Evolutionary conservation across 2,113 vertebrate genomes (phyloP).

Genomic region (Solea solea): DNA sequence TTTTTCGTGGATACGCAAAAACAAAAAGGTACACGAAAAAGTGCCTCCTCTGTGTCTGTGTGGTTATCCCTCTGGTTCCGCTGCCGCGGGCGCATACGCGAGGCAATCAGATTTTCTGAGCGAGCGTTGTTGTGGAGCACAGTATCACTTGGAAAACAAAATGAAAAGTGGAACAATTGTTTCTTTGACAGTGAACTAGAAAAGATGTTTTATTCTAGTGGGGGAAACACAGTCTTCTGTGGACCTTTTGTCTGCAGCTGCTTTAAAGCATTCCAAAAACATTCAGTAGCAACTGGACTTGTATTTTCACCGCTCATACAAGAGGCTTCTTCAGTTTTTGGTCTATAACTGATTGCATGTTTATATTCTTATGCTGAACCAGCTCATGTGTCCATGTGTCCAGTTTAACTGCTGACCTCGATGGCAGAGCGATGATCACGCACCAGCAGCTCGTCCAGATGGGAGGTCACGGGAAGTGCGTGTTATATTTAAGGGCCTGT

Average conservation of each 20-base stretch:
- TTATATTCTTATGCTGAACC: neutral
- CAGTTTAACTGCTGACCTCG: constrained; percentile 38
- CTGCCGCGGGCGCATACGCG: constrained; percentile 38
- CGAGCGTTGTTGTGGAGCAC: constrained; percentile 38
- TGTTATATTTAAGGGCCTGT: constrained; percentile 63
- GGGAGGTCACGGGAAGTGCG: constrained; percentile 60
- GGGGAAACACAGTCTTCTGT: constrained; percentile 1
- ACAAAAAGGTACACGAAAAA: neutral
- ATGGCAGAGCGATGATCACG: constrained; percentile 28
- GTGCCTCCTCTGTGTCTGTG: constrained; percentile 12
- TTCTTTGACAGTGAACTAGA: constrained; percentile 38
- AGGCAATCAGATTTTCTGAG: constrained; percentile 39
- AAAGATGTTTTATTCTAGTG: constrained; percentile 33
- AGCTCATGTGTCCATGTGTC: neutral
- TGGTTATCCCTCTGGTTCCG: constrained; percentile 19
- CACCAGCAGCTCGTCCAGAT: constrained; percentile 44
- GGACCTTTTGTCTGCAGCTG: constrained; percentile 15
- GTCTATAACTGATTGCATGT: neutral
- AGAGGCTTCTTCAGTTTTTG: too few species aligned
- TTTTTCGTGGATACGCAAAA: neutral
- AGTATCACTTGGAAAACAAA: constrained; percentile 44
- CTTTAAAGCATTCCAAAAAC: neutral
- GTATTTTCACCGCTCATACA: too few species aligned
- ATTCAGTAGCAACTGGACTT: too few species aligned
- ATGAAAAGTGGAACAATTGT: constrained; percentile 46